These are phyloP conservation scores for Brachystomella parvula DNA, from an alignment of 1,140 invertebrate species.

Conservation along the genomic window DNA sequence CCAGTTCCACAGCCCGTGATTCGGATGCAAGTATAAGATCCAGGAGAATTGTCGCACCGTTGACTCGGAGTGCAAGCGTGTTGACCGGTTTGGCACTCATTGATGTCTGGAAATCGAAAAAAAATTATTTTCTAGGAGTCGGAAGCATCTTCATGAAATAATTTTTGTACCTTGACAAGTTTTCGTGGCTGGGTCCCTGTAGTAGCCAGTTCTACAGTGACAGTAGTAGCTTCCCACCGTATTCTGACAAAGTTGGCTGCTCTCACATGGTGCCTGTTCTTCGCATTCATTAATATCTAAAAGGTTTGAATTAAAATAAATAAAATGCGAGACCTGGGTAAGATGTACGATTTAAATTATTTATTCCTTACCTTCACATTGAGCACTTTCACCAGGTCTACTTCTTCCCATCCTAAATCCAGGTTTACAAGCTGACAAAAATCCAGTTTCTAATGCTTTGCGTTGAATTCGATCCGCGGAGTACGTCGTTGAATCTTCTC, in stretches of 20 bases:
- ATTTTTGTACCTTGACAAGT: constrained; percentile 48
- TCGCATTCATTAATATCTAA: constrained; percentile 43
- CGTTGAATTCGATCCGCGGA: not conserved
- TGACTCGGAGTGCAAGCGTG: constrained; percentile 58
- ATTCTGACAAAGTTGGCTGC: constrained; percentile 49
- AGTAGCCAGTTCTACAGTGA: constrained; percentile 48
- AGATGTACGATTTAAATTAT: no score
- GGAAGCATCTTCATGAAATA: constrained; percentile 13
- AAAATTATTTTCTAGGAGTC: not conserved
- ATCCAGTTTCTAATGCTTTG: not conserved
- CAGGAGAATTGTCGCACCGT: constrained; percentile 81
- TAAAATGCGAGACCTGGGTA: no score
- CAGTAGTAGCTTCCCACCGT: constrained; percentile 49
- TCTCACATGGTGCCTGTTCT: constrained; percentile 43
- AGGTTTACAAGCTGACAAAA: not conserved
- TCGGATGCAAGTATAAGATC: constrained; percentile 68
- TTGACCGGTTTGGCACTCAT: constrained; percentile 54
- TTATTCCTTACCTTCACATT: no score
- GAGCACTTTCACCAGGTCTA: not conserved
- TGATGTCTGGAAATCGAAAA: constrained; percentile 49
- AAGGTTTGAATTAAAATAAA: constrained; percentile 5
- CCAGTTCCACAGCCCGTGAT: constrained; percentile 88
- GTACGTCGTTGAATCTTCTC: not conserved
- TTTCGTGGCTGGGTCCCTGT: constrained; percentile 47
- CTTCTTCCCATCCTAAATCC: not conserved